Base-by-base conservation (phyloP, 2,113 vertebrate genomes). In the Alethe diademata region DNA sequence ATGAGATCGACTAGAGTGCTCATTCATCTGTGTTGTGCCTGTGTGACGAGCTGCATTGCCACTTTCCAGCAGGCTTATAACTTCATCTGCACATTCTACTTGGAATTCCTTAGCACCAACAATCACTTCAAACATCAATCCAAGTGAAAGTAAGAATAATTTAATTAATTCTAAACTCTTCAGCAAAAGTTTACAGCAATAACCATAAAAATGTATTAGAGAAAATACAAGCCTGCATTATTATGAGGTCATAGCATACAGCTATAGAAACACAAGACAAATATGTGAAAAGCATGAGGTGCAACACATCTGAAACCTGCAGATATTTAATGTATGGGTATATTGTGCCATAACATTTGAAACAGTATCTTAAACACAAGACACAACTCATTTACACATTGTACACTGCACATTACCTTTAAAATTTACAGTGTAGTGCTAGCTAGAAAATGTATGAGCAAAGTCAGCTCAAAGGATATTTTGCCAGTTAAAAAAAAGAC, bases 1-100 rank as follows among this genome's bases (percentile, higher is more conserved):
- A 5, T 99, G 99, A 64, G 99, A 99, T 80, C 99, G 98, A 90
- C 99, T 99, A 17, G 98, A 99, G 78, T 98, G 98, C 56, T 99
- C 98, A 12, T 99, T 99, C 98, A 98, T 98, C 58, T 98, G 98
- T 4, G 99, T 99, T 69, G 96, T 93, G 23, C 98, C 67, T 12
- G 98, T 99, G 88, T 98, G 99, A 36, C 99, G 98, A 42, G 98
- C 97, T 31, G 98, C 97, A 45, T 98, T 99, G 25, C 99, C 98
- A 11, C 95, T 97, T 96, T 98, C 96, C 86, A 99, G 70, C 25
- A 98, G 92, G 50, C 96, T 98, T 83, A 99, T 97, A 64, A 99
- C 98, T 93, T 99, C 98, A 88, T 98, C 98, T 75, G 97, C 97
- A 87, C 97, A 98, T 90, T 98, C 96, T 66, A 99, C 98, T 18